These are phyloP conservation scores for Meiosimyza platycephala DNA, from an alignment of 2,888 invertebrate genomes.

Conservation along the genomic window DNA sequence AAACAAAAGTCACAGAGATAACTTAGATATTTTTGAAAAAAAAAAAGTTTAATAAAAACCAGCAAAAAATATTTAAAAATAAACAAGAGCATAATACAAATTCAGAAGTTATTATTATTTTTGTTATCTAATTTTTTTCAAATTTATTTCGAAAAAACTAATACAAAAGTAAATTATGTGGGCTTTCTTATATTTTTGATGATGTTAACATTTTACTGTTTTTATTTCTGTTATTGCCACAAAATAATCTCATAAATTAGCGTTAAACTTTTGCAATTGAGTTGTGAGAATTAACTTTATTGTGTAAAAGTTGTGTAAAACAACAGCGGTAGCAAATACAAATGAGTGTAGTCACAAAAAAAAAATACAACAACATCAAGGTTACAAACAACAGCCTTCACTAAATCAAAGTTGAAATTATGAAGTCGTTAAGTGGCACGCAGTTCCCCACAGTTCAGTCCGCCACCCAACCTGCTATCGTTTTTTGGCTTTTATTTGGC, in stretches of 20 bases:
- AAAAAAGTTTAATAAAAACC: too few species aligned
- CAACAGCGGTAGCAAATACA: background rate
- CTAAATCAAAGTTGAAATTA: constrained; percentile 39
- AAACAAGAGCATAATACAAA: background rate
- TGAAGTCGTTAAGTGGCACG: constrained; percentile 27
- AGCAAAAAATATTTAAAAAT: too few species aligned
- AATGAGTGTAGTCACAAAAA: background rate
- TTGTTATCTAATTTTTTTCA: background rate
- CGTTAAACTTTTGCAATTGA: constrained; percentile 41
- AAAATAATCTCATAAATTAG: constrained; percentile 31
- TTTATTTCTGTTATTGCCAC: constrained; percentile 2
- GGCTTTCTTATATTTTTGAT: background rate
- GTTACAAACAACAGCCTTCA: constrained; percentile 1
- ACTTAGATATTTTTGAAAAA: too few species aligned
- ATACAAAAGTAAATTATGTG: background rate
- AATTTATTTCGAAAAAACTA: too few species aligned
- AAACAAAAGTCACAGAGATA: too few species aligned
- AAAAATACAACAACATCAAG: background rate
- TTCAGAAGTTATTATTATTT: background rate
- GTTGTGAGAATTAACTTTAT: constrained; percentile 42
- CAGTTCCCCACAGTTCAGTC: background rate
- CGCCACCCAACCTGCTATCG: background rate
- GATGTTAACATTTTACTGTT: background rate
- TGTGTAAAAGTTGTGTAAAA: constrained; percentile 34
- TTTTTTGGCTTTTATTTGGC: background rate